A percentile compares a stretch with the other conserved stretches of the same genome.
Conservation (phyloP, 2,113 vertebrate genomes). For the Tychaedon coryphoeus region DNA sequence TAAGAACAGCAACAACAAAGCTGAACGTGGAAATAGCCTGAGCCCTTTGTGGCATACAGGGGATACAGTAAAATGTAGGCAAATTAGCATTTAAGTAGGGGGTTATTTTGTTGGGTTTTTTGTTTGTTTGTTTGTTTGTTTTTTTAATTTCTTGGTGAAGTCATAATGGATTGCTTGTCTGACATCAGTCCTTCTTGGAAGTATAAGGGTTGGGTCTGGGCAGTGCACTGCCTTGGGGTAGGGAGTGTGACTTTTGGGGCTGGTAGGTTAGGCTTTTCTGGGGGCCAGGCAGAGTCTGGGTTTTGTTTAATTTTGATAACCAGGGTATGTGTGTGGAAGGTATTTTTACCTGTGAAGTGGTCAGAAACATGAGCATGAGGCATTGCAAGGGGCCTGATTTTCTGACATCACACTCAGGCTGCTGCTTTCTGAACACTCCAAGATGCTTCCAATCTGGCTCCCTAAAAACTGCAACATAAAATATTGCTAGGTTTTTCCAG, state of each 20-base stretch:
- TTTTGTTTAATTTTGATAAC: background rate
- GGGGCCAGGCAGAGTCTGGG: background rate
- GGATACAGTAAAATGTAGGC: background rate
- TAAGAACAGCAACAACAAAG: background rate
- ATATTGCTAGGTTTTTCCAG: background rate
- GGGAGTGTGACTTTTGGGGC: background rate
- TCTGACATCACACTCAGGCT: background rate
- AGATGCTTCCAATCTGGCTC: background rate
- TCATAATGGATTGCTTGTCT: background rate
- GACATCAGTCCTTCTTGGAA: background rate
- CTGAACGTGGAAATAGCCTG: background rate
- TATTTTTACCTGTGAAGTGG: background rate
- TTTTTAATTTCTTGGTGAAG: background rate
- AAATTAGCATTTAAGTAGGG: background rate
- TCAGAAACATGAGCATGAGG: background rate
- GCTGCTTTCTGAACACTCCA: background rate
- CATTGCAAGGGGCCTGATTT: background rate
- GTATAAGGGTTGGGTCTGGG: background rate
- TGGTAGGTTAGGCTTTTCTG: background rate
- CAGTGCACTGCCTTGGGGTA: rapidly evolving
- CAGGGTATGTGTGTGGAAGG: background rate
- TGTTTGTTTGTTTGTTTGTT: background rate
- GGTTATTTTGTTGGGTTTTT: background rate
- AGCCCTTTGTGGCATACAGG: background rate
- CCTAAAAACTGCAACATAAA: background rate